Percentiles rank a stretch among this genome's conserved stretches.
phyloP scores from a whole-genome alignment of 2,797 vertebrate species.

The Sebastes matsubarae region DNA sequence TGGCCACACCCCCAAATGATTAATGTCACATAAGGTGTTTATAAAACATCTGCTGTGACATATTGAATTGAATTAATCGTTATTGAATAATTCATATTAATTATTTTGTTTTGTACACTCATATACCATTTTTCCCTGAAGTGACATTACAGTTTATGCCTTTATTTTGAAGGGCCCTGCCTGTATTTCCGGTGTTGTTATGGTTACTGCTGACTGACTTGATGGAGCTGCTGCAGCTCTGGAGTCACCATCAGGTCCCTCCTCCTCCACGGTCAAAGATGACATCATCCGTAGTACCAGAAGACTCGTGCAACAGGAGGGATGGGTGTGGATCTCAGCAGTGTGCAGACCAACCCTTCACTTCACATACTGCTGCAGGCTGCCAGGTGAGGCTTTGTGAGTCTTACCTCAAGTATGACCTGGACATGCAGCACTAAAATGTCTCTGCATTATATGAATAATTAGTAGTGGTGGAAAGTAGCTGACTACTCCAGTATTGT shows the following conservation, averaged over 20 bases:
- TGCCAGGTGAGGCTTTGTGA: background rate
- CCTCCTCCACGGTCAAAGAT: constrained; percentile 74
- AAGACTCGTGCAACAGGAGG: constrained; percentile 69
- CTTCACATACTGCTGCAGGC: background rate
- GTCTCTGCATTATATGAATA: background rate
- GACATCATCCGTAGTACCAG: constrained; percentile 82
- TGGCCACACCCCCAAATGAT: background rate
- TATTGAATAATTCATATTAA: background rate
- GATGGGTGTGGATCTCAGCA: constrained; percentile 56
- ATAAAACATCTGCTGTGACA: too few relatives aligned
- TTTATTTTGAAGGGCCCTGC: constrained; percentile 24
- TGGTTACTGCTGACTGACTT: background rate
- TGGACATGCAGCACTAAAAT: background rate
- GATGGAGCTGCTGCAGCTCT: constrained; percentile 38
- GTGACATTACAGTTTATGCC: fast-evolving
- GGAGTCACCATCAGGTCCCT: constrained; percentile 42
- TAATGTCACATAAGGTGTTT: background rate
- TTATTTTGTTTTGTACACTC: background rate
- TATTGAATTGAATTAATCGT: background rate
- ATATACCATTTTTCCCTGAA: fast-evolving
- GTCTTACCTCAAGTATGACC: too few relatives aligned
- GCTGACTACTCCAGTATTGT: background rate
- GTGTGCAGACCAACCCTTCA: background rate
- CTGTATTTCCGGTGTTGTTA: constrained; percentile 5
- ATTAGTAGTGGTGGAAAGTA: background rate